Evolutionary conservation across 2,113 vertebrate species (phyloP).

Genomic region (Sterna hirundo): DNA sequence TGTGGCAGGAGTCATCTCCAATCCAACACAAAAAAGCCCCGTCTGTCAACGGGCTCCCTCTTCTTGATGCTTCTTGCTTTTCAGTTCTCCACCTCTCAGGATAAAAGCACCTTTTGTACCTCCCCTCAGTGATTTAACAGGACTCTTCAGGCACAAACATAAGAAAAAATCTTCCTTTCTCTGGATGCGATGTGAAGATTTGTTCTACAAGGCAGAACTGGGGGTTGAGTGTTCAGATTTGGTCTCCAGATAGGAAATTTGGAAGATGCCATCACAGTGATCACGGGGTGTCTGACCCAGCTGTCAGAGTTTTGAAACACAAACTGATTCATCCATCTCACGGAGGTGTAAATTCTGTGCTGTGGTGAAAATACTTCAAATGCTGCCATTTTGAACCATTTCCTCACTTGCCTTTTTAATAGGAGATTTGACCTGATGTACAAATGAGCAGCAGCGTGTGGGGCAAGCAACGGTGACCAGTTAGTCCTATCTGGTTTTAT

Average conservation of each 20-base stretch:
- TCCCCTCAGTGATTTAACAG: fast-evolving
- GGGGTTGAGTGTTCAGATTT: not conserved
- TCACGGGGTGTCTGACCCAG: not conserved
- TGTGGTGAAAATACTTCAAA: not conserved
- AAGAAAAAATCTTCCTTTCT: not conserved
- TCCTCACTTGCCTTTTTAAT: not conserved
- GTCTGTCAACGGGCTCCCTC: fast-evolving
- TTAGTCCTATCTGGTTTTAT: not conserved
- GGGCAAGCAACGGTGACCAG: not conserved
- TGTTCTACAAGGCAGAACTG: fast-evolving
- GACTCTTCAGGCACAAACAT: not conserved
- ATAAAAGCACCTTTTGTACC: not conserved
- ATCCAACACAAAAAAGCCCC: not conserved
- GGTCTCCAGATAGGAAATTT: not conserved
- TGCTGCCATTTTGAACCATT: not conserved
- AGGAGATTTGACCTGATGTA: not conserved
- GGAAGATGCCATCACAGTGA: not conserved
- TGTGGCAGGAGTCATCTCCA: not conserved
- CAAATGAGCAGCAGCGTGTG: not conserved
- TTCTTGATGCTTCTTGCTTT: not conserved
- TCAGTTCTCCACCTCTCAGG: not conserved
- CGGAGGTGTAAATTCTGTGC: not conserved
- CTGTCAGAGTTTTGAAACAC: not conserved
- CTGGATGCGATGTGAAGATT: not conserved
- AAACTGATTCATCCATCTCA: not conserved